A percentile compares a stretch with the other conserved stretches of the same genome.
Evolutionary conservation across 1,140 invertebrate genomes (phyloP).

Genomic region (Drosophila kikkawai): DNA sequence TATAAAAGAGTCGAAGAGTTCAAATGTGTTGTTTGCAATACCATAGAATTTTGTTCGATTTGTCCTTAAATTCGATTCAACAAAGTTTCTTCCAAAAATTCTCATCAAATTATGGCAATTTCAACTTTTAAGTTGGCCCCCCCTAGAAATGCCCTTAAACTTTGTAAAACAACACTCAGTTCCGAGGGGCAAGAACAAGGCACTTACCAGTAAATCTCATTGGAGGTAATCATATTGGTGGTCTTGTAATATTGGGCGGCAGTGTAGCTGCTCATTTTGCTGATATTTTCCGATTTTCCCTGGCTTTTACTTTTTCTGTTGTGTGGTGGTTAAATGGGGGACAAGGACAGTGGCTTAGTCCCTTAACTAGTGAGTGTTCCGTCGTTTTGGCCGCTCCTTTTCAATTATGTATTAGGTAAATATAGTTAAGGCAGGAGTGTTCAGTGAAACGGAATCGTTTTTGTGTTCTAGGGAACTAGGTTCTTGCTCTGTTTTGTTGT

Average conservation of each 20-base stretch:
- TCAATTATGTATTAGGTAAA: constrained; percentile 55
- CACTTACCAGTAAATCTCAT: constrained; percentile 84
- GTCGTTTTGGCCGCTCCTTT: constrained; percentile 18
- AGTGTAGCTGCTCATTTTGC: constrained; percentile 75
- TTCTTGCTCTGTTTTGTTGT: constrained; percentile 26
- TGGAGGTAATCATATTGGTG: constrained; percentile 84
- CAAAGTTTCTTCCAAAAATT: constrained; percentile 3
- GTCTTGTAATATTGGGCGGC: constrained; percentile 80
- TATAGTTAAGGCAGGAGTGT: constrained; percentile 72
- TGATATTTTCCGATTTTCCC: constrained; percentile 21
- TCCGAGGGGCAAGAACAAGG: not conserved
- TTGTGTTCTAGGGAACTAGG: constrained; percentile 51
- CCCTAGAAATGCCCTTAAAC: constrained; percentile 8
- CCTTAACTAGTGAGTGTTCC: constrained; percentile 22
- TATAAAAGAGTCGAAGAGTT: not conserved
- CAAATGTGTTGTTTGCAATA: not conserved
- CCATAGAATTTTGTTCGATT: not conserved
- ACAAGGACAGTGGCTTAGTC: constrained; percentile 12
- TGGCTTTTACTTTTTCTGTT: constrained; percentile 4
- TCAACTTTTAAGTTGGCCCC: constrained; percentile 15
- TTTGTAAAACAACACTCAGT: constrained; percentile 19
- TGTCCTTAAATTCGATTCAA: not conserved
- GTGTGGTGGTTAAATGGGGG: constrained; percentile 3
- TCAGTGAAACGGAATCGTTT: constrained; percentile 76
- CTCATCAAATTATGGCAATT: constrained; percentile 16